A percentile compares a stretch with the other conserved stretches of the same genome.
Conservation (phyloP, 2,113 vertebrate species). For the Xyliphius kryptos region DNA sequence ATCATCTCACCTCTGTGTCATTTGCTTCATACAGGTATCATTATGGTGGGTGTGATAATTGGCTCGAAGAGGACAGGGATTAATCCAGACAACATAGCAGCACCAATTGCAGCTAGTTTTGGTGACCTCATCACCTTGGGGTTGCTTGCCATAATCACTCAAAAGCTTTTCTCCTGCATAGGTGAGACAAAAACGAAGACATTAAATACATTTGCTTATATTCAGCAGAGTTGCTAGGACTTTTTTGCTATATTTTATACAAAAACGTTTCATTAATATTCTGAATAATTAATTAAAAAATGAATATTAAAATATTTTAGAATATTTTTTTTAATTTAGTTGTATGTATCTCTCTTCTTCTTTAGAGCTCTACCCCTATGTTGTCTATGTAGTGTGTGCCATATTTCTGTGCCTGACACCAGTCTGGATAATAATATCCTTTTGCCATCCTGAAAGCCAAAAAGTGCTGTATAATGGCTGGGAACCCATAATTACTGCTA, state of each 20-base stretch:
- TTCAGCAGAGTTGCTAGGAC: too few species aligned
- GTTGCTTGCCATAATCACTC: slow-evolving; percentile 77
- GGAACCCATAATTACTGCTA: slow-evolving; percentile 86
- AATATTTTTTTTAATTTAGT: neutral
- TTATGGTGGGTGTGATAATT: slow-evolving; percentile 84
- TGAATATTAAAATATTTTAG: neutral
- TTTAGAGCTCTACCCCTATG: slow-evolving; percentile 68
- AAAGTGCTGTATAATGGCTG: slow-evolving; percentile 81
- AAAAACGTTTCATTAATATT: too few species aligned
- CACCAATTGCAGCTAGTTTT: slow-evolving; percentile 89
- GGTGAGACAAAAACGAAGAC: slow-evolving; percentile 60
- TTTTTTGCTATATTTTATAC: too few species aligned
- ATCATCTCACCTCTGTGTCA: neutral
- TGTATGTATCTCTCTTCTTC: slow-evolving; percentile 15
- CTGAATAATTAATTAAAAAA: neutral
- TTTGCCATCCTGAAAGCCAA: slow-evolving; percentile 68
- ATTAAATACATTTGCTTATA: too few species aligned
- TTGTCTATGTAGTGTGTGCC: slow-evolving; percentile 70
- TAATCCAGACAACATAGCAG: slow-evolving; percentile 94
- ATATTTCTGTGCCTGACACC: slow-evolving; percentile 74
- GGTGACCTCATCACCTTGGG: slow-evolving; percentile 89
- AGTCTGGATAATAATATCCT: slow-evolving; percentile 75
- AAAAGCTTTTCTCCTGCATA: slow-evolving; percentile 71
- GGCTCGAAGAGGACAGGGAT: slow-evolving; percentile 77
- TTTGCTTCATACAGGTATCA: slow-evolving; percentile 63